These are phyloP conservation scores for Leucozona laternaria DNA, from an alignment of 2,888 invertebrate genomes.

Conservation along the genomic window DNA sequence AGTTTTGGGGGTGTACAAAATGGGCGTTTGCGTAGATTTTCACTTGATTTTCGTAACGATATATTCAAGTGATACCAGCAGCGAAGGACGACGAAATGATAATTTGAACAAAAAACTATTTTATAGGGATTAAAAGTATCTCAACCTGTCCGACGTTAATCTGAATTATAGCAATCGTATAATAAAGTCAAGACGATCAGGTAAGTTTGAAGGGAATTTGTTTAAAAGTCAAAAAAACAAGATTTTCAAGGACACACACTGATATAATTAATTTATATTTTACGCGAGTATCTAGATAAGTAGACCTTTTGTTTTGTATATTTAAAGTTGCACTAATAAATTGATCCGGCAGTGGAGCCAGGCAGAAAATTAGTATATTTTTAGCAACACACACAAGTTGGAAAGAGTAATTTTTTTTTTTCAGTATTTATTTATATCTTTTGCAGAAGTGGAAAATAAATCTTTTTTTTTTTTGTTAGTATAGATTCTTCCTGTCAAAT, in stretches of 20 bases:
- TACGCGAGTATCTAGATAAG: constrained; percentile 35
- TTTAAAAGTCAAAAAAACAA: constrained; percentile 28
- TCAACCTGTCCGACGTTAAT: constrained; percentile 72
- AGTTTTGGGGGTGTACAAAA: constrained; percentile 19
- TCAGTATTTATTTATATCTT: constrained; percentile 20
- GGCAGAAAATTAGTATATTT: constrained; percentile 61
- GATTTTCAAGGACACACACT: constrained; percentile 55
- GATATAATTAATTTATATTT: constrained; percentile 29
- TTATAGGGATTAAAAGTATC: constrained; percentile 33
- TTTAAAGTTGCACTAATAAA: constrained; percentile 13
- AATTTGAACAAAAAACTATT: constrained; percentile 29
- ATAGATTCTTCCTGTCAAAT: constrained; percentile 6
- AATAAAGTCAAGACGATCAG: constrained; percentile 71
- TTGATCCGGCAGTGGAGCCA: constrained; percentile 48
- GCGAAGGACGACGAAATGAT: constrained; percentile 59
- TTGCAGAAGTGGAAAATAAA: constrained; percentile 34
- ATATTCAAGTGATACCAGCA: constrained; percentile 68
- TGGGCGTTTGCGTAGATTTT: constrained; percentile 67
- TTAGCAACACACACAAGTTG: constrained; percentile 43
- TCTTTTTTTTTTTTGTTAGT: constrained; percentile 10
- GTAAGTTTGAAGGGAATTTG: constrained; percentile 23
- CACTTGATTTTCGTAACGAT: constrained; percentile 54
- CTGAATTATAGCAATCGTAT: constrained; percentile 69
- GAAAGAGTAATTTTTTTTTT: constrained; percentile 5
- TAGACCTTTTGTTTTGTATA: constrained; percentile 9